A percentile compares a stretch with the other conserved stretches of the same genome.
phyloP scores from a whole-genome alignment of 2,797 vertebrate species.

The Darevskia nairensis region DNA sequence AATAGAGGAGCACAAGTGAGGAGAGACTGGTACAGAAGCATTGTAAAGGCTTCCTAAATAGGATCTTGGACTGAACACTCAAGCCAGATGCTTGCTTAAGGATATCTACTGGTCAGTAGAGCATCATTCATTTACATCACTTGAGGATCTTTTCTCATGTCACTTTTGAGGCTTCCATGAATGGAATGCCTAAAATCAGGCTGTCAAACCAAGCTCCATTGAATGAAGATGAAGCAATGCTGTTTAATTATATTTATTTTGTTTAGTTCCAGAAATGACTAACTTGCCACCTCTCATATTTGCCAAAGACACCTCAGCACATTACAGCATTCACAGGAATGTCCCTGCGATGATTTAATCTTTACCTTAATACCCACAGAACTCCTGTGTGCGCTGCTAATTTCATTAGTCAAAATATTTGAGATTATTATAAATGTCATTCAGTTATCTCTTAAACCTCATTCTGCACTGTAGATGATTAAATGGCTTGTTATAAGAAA shows the following conservation, averaged over 20 bases:
- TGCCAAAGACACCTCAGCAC: neutral
- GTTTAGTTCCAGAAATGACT: neutral
- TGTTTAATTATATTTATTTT: neutral
- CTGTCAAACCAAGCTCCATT: neutral
- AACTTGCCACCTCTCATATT: neutral
- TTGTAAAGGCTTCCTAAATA: no score
- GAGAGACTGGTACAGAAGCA: no score
- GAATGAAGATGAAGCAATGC: neutral
- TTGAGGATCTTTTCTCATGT: neutral
- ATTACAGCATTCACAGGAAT: neutral
- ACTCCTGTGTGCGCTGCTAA: neutral
- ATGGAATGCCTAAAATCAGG: neutral
- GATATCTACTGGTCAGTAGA: neutral
- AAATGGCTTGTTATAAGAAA: neutral
- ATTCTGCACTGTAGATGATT: neutral
- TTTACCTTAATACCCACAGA: neutral
- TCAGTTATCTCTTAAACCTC: neutral
- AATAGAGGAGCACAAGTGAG: neutral
- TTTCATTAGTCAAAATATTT: neutral
- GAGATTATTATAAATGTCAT: neutral
- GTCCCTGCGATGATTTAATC: neutral
- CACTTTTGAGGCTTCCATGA: neutral
- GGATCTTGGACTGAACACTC: neutral
- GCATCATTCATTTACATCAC: neutral
- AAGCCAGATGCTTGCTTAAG: neutral